phyloP scores from a whole-genome alignment of 1,140 invertebrate genomes.

The Campoletis sonorensis region DNA sequence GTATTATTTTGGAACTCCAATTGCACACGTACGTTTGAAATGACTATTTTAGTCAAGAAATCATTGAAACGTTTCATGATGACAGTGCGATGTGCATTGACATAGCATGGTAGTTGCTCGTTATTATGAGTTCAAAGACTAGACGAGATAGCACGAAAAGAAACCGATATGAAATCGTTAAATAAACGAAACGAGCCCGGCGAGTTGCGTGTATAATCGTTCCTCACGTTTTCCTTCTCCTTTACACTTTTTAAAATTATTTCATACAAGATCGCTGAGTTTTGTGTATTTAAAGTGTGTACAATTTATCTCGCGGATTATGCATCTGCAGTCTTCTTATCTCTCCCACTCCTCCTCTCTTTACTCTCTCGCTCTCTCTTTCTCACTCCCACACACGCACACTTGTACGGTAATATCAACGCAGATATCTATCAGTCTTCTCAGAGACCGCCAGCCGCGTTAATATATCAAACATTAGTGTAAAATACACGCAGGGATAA shows the following conservation, averaged over 20 bases:
- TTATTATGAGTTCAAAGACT: constrained; percentile 56
- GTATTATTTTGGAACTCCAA: no score
- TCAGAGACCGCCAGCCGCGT: constrained; percentile 8
- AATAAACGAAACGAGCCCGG: constrained; percentile 57
- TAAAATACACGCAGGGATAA: constrained; percentile 10
- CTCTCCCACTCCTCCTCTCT: no score
- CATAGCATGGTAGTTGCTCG: not conserved
- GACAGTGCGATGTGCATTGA: not conserved
- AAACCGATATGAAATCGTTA: not conserved
- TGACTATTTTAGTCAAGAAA: no score
- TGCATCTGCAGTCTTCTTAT: constrained; percentile 59
- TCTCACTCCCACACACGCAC: no score
- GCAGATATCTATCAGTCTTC: not conserved
- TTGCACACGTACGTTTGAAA: no score
- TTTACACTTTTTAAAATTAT: no score
- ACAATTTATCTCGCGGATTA: constrained; percentile 11
- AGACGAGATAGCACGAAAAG: constrained; percentile 54
- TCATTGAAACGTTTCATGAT: not conserved
- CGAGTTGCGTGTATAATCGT: no score
- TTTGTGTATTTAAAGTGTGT: not conserved
- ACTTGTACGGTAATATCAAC: constrained; percentile 43
- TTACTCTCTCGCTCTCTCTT: constrained; percentile 45
- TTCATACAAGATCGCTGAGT: not conserved
- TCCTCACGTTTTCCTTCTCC: no score
- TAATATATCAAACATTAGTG: not conserved